These are phyloP conservation scores for Proteles cristata DNA, from an alignment of 2,113 vertebrate species.

Conservation along the genomic window DNA sequence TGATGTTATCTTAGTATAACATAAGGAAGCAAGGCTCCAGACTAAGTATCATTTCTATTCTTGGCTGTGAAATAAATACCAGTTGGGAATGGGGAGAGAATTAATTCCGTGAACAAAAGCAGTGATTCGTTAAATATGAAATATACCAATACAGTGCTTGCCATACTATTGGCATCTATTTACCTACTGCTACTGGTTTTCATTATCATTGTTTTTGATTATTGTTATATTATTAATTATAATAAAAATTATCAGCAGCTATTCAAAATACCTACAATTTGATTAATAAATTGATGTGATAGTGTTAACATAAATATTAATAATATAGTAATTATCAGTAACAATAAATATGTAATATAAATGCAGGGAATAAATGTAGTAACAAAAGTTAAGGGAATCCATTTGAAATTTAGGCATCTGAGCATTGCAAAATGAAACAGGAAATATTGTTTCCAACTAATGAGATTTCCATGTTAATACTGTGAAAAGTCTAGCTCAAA, in stretches of 20 bases:
- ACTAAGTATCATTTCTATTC: not conserved
- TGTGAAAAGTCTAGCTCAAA: not conserved
- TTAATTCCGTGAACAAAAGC: not conserved
- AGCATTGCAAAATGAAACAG: not conserved
- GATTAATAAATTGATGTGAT: not conserved
- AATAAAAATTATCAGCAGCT: not conserved
- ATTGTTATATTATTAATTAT: not conserved
- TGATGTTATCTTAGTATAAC: not conserved
- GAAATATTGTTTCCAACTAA: not conserved
- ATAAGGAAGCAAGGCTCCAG: not conserved
- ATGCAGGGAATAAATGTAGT: not conserved
- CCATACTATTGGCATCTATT: not conserved
- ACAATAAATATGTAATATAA: not conserved
- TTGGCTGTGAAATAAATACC: not conserved
- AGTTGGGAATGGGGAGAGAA: not conserved
- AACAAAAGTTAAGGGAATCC: not conserved
- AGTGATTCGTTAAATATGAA: not conserved
- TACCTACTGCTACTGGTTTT: not conserved
- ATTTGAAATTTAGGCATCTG: not conserved
- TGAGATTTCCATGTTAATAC: not conserved
- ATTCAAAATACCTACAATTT: not conserved
- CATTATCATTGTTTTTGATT: not conserved
- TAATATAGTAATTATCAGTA: constrained; percentile 1
- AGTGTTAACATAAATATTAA: not conserved
- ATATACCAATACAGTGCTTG: not conserved